phyloP scores from a whole-genome alignment of 2,113 vertebrate genomes.

The Indicator indicator region DNA sequence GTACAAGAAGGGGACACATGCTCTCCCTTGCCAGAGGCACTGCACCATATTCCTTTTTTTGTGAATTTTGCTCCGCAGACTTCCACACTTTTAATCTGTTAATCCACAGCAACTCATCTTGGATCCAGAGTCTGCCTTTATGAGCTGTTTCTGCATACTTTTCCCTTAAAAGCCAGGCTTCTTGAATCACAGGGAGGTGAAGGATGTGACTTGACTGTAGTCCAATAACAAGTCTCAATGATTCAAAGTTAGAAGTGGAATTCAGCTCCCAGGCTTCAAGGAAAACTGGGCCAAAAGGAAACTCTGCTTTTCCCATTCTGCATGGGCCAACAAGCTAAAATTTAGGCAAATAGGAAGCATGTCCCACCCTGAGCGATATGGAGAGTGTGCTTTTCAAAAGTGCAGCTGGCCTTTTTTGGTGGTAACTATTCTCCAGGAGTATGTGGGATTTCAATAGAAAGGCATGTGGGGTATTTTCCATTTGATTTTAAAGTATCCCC shows the following conservation, averaged over 20 bases:
- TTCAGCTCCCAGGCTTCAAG: conserved; percentile 60
- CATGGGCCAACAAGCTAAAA: conserved; percentile 20
- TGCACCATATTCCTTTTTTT: not conserved
- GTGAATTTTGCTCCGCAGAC: not conserved
- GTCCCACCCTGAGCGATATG: conserved; percentile 34
- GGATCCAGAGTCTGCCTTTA: conserved; percentile 20
- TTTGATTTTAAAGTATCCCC: not conserved
- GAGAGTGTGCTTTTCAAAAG: conserved; percentile 3
- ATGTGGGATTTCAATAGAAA: conserved; percentile 14
- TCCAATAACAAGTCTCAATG: conserved; percentile 55
- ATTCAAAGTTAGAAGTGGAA: conserved; percentile 58
- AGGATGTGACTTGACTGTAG: conserved; percentile 57
- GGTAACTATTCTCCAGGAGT: conserved; percentile 8
- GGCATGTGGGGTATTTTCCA: conserved; percentile 22
- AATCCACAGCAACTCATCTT: conserved; percentile 30
- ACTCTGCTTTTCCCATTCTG: conserved; percentile 62
- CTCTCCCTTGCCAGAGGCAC: not conserved
- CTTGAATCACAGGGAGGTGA: conserved; percentile 47
- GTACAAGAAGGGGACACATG: not conserved
- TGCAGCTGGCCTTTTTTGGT: conserved; percentile 31
- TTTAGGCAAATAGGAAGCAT: conserved; percentile 61
- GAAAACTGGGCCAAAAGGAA: conserved; percentile 58
- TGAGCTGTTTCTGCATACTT: not conserved
- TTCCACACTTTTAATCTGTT: conserved; percentile 35
- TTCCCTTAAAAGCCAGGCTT: conserved; percentile 36